Evolutionary conservation across 23 tunicate genomes (phyloP), one percentile per base, ranked within the genome.

Genomic region (Botrylloides violaceus): DNA sequence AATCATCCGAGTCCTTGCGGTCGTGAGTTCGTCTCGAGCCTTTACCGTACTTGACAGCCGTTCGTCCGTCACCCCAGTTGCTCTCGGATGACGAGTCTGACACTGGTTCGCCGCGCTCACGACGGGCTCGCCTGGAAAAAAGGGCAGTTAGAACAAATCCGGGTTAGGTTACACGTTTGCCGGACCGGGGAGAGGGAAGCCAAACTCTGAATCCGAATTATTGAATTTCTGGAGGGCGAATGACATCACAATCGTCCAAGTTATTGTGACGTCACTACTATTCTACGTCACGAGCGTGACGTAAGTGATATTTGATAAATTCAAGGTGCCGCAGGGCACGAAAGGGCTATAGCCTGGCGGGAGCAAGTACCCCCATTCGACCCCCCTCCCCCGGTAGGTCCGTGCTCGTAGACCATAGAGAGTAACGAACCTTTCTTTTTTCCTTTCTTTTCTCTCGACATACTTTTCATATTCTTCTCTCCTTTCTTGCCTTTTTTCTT

Each of bases 381-480:
- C n/a, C n/a, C n/a, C n/a, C n/a, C n/a, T n/a, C n/a, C n/a, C n/a
- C 15, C 53, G 53, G 53, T 43, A 15, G 15, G 53, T 7, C 15
- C 15, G 53, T 43, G 53, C 53, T 7, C 9, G 12, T 43, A 43
- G 15, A 7, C 9, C 53, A n/a, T 43, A 9, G 53, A 9, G 15
- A 9, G 53, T 7, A 9, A 23, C 47, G 43, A 18, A 87, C 95
- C 95, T 76, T 59, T 87, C 85, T 49, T 87, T 87, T 43, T 75
- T 80, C 62, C 71, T 80, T 33, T 87, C 82, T 33, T 80, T 80
- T 34, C 80, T 80, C 61, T 80, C 86, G 55, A 68, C 34, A 57
- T 87, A 87, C 35, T 82, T 58, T 32, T 87, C 86, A 47, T 80
- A 87, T 80, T 87, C 95, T 38, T 87, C 86, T 36, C 95, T 70